phyloP scores from a whole-genome alignment of 1,140 invertebrate species.

The Scaptomyza hsui region DNA sequence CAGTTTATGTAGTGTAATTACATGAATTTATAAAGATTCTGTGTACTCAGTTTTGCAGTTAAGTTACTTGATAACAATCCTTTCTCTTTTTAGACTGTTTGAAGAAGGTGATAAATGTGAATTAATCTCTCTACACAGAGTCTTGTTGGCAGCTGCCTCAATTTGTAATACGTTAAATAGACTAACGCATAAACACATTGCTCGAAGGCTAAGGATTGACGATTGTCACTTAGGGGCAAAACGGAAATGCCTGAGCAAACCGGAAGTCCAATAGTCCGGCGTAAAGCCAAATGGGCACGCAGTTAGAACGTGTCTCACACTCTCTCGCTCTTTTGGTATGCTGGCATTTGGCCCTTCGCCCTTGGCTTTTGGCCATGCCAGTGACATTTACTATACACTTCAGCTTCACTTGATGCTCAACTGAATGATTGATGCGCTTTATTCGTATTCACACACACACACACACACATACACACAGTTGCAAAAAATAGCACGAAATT shows the following conservation, averaged over 20 bases:
- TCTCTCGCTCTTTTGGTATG: background rate
- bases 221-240: conserved; percentile 34
- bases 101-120: conserved; percentile 19
- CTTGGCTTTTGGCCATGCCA: conserved; percentile 47
- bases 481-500: conserved; percentile 44
- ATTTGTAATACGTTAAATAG: conserved; percentile 54
- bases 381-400: conserved; percentile 81
- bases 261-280: conserved; percentile 54
- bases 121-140: conserved; percentile 43
- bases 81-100: background rate
- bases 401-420: conserved; percentile 69
- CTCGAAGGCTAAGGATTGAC: conserved; percentile 16
- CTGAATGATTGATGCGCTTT: conserved; percentile 81
- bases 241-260: conserved; percentile 63
- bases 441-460: conserved; percentile 54
- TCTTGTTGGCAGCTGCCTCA: conserved; percentile 17
- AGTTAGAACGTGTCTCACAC: background rate
- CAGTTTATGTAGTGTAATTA: conserved; percentile 9
- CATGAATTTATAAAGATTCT: conserved; percentile 18
- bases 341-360: background rate
- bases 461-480: no score
- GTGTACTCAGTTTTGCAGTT: conserved; percentile 13
- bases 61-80: background rate
- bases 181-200: conserved; percentile 52
- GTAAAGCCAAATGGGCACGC: conserved; percentile 1